phyloP scores from a whole-genome alignment of 2,113 vertebrate species.

The Paradoxurus hermaphroditus region DNA sequence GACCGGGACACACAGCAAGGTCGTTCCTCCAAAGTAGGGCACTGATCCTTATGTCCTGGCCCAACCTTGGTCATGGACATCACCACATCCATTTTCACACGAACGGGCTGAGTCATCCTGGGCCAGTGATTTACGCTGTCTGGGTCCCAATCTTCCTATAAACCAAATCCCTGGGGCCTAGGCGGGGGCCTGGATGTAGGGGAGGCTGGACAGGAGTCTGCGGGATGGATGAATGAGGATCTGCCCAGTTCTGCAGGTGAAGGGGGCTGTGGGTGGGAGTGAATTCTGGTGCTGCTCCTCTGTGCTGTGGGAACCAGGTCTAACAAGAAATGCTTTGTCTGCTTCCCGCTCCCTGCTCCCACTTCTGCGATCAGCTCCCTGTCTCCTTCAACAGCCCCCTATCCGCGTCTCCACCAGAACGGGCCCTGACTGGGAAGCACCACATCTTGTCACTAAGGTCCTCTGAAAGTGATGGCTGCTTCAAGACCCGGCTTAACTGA shows the following conservation, averaged over 20 bases:
- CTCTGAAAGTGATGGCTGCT: neutral
- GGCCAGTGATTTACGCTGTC: neutral
- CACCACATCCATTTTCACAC: neutral
- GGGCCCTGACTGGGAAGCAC: neutral
- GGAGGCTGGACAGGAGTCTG: neutral
- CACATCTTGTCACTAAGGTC: too few species aligned
- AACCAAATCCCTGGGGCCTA: conserved; percentile 16
- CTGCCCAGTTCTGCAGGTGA: neutral
- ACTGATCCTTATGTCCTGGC: neutral
- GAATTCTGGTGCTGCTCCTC: neutral
- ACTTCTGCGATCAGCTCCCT: neutral
- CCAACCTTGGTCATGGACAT: neutral
- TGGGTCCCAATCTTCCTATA: neutral
- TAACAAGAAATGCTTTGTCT: conserved; percentile 9
- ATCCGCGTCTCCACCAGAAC: neutral
- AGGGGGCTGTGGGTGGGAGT: neutral
- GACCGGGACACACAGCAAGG: neutral
- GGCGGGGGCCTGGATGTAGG: neutral
- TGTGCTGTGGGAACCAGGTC: neutral
- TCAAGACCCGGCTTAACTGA: neutral
- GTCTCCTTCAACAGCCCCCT: neutral
- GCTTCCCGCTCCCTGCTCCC: neutral
- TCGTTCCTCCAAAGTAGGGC: neutral
- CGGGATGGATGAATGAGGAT: neutral
- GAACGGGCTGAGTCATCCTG: neutral